A percentile compares a stretch with the other conserved stretches of the same genome.
Evolutionary conservation across 2,888 invertebrate species (phyloP).

Genomic region (Acholoe squamosa): DNA sequence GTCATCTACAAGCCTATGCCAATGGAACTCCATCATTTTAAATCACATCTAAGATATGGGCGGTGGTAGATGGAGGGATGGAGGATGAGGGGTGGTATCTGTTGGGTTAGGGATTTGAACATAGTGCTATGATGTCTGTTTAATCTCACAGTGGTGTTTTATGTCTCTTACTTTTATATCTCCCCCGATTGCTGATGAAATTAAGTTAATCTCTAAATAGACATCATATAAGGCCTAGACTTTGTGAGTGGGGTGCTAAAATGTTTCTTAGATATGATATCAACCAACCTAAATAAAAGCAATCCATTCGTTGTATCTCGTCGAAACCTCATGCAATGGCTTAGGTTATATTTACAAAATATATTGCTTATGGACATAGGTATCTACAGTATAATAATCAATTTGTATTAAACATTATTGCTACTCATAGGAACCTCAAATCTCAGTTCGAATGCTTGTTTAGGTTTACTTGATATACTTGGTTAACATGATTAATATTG

Average conservation of each 20-base stretch:
- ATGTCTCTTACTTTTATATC: no score
- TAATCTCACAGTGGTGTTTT: neutral
- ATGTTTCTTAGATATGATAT: neutral
- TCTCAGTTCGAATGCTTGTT: conserved; percentile 7
- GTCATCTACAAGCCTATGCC: neutral
- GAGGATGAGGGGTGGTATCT: no score
- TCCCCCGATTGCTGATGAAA: neutral
- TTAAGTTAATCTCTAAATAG: neutral
- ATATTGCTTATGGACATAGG: conserved; percentile 12
- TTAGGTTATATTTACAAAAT: conserved; percentile 24
- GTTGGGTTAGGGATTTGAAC: no score
- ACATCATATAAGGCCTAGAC: neutral
- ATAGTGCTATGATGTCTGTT: neutral
- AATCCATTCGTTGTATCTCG: neutral
- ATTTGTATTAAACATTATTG: neutral
- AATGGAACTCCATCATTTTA: neutral
- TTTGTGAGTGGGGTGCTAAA: neutral
- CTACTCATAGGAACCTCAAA: neutral
- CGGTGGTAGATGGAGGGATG: neutral
- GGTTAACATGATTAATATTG: neutral
- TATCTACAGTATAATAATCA: neutral
- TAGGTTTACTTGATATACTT: neutral
- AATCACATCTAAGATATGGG: neutral
- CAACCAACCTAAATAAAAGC: neutral
- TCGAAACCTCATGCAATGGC: neutral